phyloP scores from a whole-genome alignment of 2,113 vertebrate species.

The Leptobrachium ailaonicum region DNA sequence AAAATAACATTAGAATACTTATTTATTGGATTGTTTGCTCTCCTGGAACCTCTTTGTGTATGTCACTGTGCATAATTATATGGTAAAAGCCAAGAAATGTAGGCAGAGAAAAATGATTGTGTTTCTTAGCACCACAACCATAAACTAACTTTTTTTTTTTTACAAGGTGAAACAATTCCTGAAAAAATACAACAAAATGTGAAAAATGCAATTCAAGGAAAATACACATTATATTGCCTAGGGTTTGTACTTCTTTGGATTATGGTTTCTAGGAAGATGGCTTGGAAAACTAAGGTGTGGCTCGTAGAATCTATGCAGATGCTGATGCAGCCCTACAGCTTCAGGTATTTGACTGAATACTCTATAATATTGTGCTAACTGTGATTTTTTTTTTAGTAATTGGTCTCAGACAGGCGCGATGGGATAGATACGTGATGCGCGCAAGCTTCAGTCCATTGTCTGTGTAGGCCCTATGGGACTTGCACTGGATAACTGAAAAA shows the following conservation, averaged over 20 bases:
- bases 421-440: too few relatives aligned
- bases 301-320: constrained; percentile 86
- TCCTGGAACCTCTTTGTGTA: not conserved
- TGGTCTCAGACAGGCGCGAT: too few relatives aligned
- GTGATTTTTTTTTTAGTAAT: too few relatives aligned
- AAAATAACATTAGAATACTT: too few relatives aligned
- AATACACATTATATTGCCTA: constrained; percentile 69
- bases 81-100: not conserved
- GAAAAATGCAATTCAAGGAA: constrained; percentile 54
- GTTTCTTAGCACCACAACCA: not conserved
- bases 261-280: too few relatives aligned
- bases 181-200: constrained; percentile 62
- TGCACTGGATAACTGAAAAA: too few relatives aligned
- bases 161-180: constrained; percentile 48
- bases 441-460: too few relatives aligned
- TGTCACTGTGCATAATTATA: not conserved
- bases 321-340: constrained; percentile 88
- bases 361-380: too few relatives aligned
- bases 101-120: too few relatives aligned
- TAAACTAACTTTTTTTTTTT: too few relatives aligned
- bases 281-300: constrained; percentile 84
- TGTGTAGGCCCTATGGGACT: too few relatives aligned
- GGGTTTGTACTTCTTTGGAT: too few relatives aligned
- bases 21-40: not conserved
- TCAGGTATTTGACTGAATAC: constrained; percentile 67